Conservation (phyloP, 2,797 vertebrate species). For the Crenuchus spilurus region DNA sequence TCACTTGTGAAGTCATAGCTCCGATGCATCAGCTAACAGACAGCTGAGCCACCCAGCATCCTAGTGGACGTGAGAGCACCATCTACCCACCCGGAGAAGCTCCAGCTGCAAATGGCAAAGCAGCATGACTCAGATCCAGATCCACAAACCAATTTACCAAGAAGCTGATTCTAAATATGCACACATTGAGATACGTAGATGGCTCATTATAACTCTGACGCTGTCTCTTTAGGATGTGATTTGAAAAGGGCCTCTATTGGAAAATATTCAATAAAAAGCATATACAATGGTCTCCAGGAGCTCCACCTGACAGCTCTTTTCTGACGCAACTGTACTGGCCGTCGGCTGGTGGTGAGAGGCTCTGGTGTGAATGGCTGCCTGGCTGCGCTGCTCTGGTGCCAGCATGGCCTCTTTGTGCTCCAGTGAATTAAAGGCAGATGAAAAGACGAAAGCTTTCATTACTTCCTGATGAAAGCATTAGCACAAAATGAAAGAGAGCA, state of each 20-base stretch:
- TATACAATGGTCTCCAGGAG: neutral
- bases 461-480: constrained; percentile 41
- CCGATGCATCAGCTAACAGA: too few relatives aligned
- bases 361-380: constrained; percentile 27
- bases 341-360: constrained; percentile 8
- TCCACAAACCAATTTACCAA: constrained; percentile 25
- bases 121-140: constrained; percentile 25
- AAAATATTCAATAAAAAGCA: neutral
- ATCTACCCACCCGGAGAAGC: too few relatives aligned
- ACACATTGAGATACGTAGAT: neutral
- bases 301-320: constrained; percentile 18
- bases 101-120: too few relatives aligned
- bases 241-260: neutral
- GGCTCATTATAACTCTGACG: neutral
- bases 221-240: neutral
- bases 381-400: constrained; percentile 18
- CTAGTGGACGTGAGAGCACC: too few relatives aligned
- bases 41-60: too few relatives aligned
- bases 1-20: too few relatives aligned
- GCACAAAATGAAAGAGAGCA: constrained; percentile 20
- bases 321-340: neutral
- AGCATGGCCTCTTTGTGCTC: constrained; percentile 30
- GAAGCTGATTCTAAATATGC: neutral
- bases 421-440: constrained; percentile 51
- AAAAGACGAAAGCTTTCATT: constrained; percentile 42